Percentiles rank a stretch among this genome's conserved stretches.
These are phyloP conservation scores for Gerris lacustris DNA, from an alignment of 2,888 invertebrate species.

Conservation along the genomic window DNA sequence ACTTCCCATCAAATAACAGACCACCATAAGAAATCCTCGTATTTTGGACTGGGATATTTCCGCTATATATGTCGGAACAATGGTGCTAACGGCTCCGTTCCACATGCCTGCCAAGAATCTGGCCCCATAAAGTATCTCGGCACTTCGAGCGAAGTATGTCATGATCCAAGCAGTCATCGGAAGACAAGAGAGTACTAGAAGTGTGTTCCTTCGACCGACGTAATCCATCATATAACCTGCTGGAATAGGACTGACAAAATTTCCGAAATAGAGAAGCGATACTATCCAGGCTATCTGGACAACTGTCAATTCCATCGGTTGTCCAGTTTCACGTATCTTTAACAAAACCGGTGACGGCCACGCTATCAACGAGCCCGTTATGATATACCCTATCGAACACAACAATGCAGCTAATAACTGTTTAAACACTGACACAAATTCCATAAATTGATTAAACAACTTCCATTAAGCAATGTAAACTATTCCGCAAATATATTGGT, in stretches of 20 bases:
- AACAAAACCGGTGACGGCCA: conserved; percentile 28
- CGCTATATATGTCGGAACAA: conserved; percentile 30
- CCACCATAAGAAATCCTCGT: conserved; percentile 27
- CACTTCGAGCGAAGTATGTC: conserved; percentile 21
- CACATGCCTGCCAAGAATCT: conserved; percentile 28
- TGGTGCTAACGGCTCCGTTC: conserved; percentile 29
- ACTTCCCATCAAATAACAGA: conserved; percentile 27
- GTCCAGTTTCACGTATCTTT: conserved; percentile 18
- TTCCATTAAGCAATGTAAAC: too few relatives aligned
- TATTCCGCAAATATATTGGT: too few relatives aligned
- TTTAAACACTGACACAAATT: too few relatives aligned
- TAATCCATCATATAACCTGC: conserved; percentile 46
- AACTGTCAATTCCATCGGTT: conserved; percentile 21
- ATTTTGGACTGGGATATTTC: conserved; percentile 28
- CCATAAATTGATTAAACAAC: too few relatives aligned
- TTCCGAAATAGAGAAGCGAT: conserved; percentile 27
- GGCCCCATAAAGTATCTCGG: conserved; percentile 24
- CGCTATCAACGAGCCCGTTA: not conserved
- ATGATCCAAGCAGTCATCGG: conserved; percentile 44
- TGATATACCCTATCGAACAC: too few relatives aligned
- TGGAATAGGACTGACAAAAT: conserved; percentile 28
- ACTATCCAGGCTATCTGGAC: conserved; percentile 26
- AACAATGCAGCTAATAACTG: too few relatives aligned
- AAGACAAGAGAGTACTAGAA: conserved; percentile 44
- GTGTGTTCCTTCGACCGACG: conserved; percentile 44